Evolutionary conservation across 2,113 vertebrate genomes (phyloP).

Genomic region (Spilogale gracilis): DNA sequence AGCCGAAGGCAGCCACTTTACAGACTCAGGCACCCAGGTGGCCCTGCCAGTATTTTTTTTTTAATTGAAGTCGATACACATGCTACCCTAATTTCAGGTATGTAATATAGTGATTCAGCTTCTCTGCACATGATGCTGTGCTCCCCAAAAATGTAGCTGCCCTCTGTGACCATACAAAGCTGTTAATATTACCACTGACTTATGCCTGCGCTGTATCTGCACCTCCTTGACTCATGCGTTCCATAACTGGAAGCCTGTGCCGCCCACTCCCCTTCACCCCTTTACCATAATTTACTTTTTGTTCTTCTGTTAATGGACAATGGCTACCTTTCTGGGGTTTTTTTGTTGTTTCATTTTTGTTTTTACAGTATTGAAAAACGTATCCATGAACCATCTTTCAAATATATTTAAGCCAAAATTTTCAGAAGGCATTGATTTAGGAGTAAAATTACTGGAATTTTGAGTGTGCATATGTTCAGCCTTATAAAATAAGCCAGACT

Average conservation of each 20-base stretch:
- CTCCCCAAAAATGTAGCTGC: too few species aligned
- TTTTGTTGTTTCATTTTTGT: not conserved
- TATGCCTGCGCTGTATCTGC: not conserved
- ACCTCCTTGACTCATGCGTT: not conserved
- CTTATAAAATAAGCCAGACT: not conserved
- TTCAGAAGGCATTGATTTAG: not conserved
- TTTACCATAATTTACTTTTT: not conserved
- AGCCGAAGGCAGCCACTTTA: not conserved
- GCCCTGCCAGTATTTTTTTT: not conserved
- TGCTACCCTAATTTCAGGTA: not conserved
- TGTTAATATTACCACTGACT: not conserved
- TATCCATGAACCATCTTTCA: not conserved
- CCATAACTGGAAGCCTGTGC: not conserved
- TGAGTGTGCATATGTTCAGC: not conserved
- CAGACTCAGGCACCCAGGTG: not conserved
- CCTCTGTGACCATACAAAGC: not conserved
- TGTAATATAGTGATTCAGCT: not conserved
- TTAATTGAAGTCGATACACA: not conserved
- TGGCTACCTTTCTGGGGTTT: not conserved
- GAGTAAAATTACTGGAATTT: not conserved
- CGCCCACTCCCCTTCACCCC: not conserved
- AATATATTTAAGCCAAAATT: not conserved
- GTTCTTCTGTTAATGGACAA: not conserved
- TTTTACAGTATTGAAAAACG: not conserved
- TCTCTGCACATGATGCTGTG: not conserved